Conservation (phyloP, 1,140 invertebrate genomes). For the Eufriesea mexicana region DNA sequence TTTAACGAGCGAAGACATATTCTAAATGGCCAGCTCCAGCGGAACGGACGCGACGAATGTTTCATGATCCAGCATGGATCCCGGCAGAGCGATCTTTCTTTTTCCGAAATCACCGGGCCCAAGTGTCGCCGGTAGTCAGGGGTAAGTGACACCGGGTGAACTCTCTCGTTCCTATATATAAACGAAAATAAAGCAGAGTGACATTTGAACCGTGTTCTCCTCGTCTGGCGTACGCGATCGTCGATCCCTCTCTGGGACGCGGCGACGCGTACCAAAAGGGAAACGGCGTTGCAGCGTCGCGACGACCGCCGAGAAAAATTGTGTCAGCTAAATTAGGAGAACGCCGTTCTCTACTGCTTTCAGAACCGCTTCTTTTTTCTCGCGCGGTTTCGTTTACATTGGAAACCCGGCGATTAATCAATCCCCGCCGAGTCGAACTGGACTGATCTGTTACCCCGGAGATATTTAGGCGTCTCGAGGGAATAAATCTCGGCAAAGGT, state of each 20-base stretch:
- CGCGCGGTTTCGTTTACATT: conserved; percentile 7
- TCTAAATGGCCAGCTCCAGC: background rate
- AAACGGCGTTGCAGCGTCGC: conserved; percentile 57
- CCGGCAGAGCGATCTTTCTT: conserved; percentile 36
- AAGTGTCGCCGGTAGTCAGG: conserved; percentile 61
- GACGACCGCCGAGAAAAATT: conserved; percentile 66
- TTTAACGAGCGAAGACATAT: background rate
- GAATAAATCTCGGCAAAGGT: background rate
- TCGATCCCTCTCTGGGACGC: conserved; percentile 33
- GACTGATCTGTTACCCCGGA: background rate
- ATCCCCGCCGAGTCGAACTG: background rate
- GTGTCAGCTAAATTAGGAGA: conserved; percentile 68
- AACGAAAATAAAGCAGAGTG: conserved; percentile 79
- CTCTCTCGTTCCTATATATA: conserved; percentile 81
- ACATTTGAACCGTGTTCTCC: conserved; percentile 75
- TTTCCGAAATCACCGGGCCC: conserved; percentile 63
- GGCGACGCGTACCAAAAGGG: conserved; percentile 52
- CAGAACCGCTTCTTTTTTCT: conserved; percentile 24
- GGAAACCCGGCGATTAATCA: conserved; percentile 27
- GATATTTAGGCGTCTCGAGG: background rate
- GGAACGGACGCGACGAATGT: background rate
- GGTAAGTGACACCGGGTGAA: conserved; percentile 81
- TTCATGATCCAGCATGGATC: background rate
- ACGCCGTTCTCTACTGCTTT: conserved; percentile 36
- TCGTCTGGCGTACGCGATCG: conserved; percentile 34